A percentile compares a stretch with the other conserved stretches of the same genome.
phyloP scores from a whole-genome alignment of 2,113 vertebrate genomes.

The Microcebus lehilahytsara region DNA sequence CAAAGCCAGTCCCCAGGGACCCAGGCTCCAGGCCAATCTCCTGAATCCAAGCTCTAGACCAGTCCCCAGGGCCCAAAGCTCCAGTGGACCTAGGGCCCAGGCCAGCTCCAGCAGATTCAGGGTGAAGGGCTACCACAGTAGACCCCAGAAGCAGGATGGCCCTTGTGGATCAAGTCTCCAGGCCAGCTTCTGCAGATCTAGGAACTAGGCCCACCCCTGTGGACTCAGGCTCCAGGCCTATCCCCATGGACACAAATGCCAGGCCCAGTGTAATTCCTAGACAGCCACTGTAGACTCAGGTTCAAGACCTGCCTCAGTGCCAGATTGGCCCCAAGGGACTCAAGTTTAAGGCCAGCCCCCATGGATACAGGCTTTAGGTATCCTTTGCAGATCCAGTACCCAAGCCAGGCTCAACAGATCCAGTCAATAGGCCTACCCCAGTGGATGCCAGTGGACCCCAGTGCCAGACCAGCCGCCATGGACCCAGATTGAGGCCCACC shows the following conservation, averaged over 20 bases:
- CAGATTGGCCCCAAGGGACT: background rate
- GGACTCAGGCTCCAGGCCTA: background rate
- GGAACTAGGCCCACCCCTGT: background rate
- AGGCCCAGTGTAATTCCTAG: background rate
- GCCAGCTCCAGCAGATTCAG: too few relatives aligned
- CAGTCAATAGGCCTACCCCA: too few relatives aligned
- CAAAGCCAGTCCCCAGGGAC: background rate
- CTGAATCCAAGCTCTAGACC: background rate
- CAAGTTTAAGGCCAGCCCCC: too few relatives aligned
- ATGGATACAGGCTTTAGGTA: too few relatives aligned
- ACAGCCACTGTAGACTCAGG: background rate
- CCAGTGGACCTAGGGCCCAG: background rate
- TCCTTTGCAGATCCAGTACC: too few relatives aligned
- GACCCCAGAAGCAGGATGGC: background rate
- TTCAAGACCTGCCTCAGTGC: background rate
- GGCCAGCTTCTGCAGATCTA: background rate
- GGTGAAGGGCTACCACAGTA: background rate
- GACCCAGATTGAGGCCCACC: too few relatives aligned
- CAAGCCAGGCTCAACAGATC: too few relatives aligned
- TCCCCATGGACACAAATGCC: background rate
- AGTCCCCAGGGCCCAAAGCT: background rate
- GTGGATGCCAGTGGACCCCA: too few relatives aligned
- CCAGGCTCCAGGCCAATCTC: background rate
- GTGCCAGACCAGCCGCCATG: too few relatives aligned
- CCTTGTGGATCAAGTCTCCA: background rate